Base-by-base conservation (phyloP, 1,140 invertebrate species). In the Berghia stephanieae region DNA sequence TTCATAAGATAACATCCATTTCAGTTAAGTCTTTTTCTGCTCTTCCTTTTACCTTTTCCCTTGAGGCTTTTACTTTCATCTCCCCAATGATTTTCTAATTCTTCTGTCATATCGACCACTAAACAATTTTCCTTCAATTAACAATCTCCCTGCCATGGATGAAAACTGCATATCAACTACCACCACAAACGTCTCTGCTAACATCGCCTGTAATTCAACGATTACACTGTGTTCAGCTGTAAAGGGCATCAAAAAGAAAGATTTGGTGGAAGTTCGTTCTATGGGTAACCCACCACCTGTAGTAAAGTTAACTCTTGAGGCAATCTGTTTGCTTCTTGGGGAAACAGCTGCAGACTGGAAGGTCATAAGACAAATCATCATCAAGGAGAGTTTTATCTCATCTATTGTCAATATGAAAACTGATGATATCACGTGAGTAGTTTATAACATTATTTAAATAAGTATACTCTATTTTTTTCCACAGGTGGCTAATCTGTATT, bases 351-450 rank as follows among this genome's bases (percentile, higher is more conserved):
- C 94, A 81, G 98, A 99, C 90, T 99, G 98, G 98, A 99, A 99
- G 91, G 93, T 95, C 75, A 99, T 99, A 88, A 94, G 98, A 82
- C 93, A 95, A 76, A 94, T 99, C 89, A 96, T 99, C 90, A 98
- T 99, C 93, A 93, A 96, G 86, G 98, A 99, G 90, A 99, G 99
- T 92, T 99, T 99, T 93, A 99, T 99, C 92, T 95, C 95, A 90
- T 96, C 95, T 86, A 99, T 99, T 91, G 96, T 99, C 88, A 98
- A 98, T 92, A 99, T 99, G 92, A 94, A 94, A 90, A 99, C 98
- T 79, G 97, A 99, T 91, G 94, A 96, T 87, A 97, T 99, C 90
- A 95, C 93, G 94, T 97, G 94, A 95, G 95, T 84, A 49, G 13
- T 38, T 16, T 38, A 31, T 16, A 31, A 10, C 13, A n/a, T 38